Evolutionary conservation across 1,140 invertebrate species (phyloP).

Genomic region (Drosophila watanabei): DNA sequence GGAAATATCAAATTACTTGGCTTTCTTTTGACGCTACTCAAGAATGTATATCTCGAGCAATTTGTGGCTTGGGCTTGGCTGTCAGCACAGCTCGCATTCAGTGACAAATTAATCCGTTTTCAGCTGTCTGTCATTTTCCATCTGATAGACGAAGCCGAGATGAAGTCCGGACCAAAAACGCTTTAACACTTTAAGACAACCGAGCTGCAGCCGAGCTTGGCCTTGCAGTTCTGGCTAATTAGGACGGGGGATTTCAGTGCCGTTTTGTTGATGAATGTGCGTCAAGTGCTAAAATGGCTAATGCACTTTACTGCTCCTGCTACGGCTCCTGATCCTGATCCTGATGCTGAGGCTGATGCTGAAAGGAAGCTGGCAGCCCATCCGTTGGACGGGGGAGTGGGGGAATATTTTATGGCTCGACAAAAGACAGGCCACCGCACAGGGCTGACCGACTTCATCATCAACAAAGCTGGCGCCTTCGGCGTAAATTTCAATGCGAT

Average conservation of each 20-base stretch:
- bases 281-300: constrained; percentile 49
- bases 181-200: constrained; percentile 48
- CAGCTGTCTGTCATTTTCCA: constrained; percentile 39
- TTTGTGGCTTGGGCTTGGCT: constrained; percentile 51
- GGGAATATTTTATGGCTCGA: constrained; percentile 41
- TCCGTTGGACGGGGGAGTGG: not conserved
- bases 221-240: constrained; percentile 43
- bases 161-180: not conserved
- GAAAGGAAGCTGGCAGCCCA: constrained; percentile 23
- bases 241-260: constrained; percentile 16
- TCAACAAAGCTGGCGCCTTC: constrained; percentile 67
- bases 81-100: constrained; percentile 48
- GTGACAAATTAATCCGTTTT: constrained; percentile 57
- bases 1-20: constrained; percentile 54
- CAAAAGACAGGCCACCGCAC: constrained; percentile 45
- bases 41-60: constrained; percentile 46
- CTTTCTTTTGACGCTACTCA: constrained; percentile 33
- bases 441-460: constrained; percentile 71
- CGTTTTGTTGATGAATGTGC: constrained; percentile 29
- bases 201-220: constrained; percentile 19
- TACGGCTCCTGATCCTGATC: not conserved
- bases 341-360: constrained; percentile 6
- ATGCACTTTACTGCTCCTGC: constrained; percentile 42
- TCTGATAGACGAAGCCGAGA: constrained; percentile 23
- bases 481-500: constrained; percentile 78